Conservation (phyloP, 2,113 vertebrate species). For the Thamnaconus septentrionalis region DNA sequence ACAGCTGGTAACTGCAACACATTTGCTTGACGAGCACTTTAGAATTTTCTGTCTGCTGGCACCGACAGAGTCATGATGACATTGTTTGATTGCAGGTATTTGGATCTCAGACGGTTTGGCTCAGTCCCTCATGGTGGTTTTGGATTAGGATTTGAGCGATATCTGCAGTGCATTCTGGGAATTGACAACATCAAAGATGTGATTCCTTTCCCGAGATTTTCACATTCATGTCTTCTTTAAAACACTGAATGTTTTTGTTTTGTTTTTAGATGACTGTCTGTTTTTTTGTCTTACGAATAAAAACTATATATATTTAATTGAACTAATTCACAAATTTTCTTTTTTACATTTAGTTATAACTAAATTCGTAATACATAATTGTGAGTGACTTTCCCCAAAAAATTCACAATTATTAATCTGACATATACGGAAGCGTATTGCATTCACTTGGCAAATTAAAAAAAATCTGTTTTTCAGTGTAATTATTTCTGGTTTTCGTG, state of each 20-base stretch:
- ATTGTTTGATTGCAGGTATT: constrained; percentile 81
- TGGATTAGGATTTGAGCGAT: constrained; percentile 96
- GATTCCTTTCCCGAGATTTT: constrained; percentile 93
- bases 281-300: background rate
- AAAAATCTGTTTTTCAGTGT: too few species aligned
- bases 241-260: background rate
- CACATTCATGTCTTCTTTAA: constrained; percentile 88
- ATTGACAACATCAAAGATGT: constrained; percentile 95
- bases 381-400: too few species aligned
- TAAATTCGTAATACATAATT: too few species aligned
- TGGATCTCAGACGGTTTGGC: constrained; percentile 92
- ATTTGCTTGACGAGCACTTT: background rate
- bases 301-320: constrained; percentile 10
- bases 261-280: background rate
- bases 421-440: too few species aligned
- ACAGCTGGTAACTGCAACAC: constrained; percentile 85
- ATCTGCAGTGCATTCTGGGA: constrained; percentile 90
- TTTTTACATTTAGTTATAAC: background rate
- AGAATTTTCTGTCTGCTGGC: background rate
- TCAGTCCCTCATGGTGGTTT: constrained; percentile 95
- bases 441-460: too few species aligned
- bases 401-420: too few species aligned
- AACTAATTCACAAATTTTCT: background rate
- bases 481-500: too few species aligned
- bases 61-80: constrained; percentile 1